A percentile compares a stretch with the other conserved stretches of the same genome.
Conservation (phyloP, 2,888 invertebrate genomes). For the Ametastegia equiseti region DNA sequence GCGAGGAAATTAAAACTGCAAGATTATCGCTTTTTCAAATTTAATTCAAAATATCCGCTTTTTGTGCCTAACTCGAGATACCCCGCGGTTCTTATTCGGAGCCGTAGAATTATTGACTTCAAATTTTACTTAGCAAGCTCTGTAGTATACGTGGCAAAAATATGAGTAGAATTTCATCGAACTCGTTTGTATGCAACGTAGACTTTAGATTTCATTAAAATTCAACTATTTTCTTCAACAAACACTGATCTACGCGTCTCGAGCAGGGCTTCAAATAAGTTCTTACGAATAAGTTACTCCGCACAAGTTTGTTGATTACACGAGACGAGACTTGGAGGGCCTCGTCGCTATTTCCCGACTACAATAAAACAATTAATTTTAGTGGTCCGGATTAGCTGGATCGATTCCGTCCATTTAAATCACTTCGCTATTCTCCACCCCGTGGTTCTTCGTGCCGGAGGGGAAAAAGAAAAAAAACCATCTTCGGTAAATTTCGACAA, state of each 20-base stretch:
- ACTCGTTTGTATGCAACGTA: neutral
- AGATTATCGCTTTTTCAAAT: too few species aligned
- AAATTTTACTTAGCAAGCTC: neutral
- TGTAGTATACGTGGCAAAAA: neutral
- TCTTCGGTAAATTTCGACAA: neutral
- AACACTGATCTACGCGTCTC: constrained; percentile 1
- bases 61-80: too few species aligned
- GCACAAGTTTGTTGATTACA: constrained; percentile 20
- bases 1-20: too few species aligned
- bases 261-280: constrained; percentile 16
- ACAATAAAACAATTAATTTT: constrained; percentile 35
- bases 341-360: neutral
- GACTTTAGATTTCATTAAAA: neutral
- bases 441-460: neutral
- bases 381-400: constrained; percentile 29
- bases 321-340: neutral
- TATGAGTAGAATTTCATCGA: neutral
- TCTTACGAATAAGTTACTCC: neutral
- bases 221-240: neutral
- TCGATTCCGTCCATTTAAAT: constrained; percentile 22
- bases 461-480: too few species aligned
- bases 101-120: too few species aligned
- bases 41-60: too few species aligned
- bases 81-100: neutral
- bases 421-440: neutral